Percentiles rank a stretch among this genome's conserved stretches.
Evolutionary conservation across 1,140 invertebrate genomes (phyloP).

Genomic region (Danaus plexippus): DNA sequence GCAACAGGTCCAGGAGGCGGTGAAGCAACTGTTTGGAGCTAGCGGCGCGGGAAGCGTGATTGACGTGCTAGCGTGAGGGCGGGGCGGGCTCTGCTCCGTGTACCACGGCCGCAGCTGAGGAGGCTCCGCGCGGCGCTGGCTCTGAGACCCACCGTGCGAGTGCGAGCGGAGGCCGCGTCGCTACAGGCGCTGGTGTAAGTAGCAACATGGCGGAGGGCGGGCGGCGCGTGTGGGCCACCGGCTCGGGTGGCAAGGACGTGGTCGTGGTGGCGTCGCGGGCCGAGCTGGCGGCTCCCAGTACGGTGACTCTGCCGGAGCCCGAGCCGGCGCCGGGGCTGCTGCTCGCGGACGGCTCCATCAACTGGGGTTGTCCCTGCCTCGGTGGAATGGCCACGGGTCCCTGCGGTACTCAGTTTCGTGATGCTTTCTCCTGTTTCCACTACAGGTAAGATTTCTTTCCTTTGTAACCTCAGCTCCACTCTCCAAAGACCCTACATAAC

Average conservation of each 20-base stretch:
- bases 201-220: constrained; percentile 58
- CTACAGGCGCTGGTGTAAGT: constrained; percentile 33
- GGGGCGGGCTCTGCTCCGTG: constrained; percentile 21
- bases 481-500: too few species aligned
- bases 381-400: constrained; percentile 96
- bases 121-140: constrained; percentile 29
- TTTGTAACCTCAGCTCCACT: too few species aligned
- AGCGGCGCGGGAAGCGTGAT: constrained; percentile 21
- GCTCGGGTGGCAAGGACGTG: constrained; percentile 82
- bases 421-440: constrained; percentile 96
- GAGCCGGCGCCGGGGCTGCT: constrained; percentile 86
- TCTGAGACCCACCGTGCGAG: constrained; percentile 20
- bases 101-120: constrained; percentile 15
- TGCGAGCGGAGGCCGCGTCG: constrained; percentile 25
- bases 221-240: constrained; percentile 31
- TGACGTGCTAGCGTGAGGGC: constrained; percentile 22
- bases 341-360: constrained; percentile 90
- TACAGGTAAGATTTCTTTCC: constrained; percentile 67
- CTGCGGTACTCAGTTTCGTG: constrained; percentile 92
- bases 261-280: constrained; percentile 88
- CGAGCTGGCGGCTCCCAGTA: constrained; percentile 82
- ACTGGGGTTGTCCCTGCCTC: constrained; percentile 97
- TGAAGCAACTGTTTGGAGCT: constrained; percentile 23
- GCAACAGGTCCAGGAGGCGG: constrained; percentile 17
- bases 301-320: constrained; percentile 79